phyloP scores from a whole-genome alignment of 2,113 vertebrate species.

The Ceyx margarethae region DNA sequence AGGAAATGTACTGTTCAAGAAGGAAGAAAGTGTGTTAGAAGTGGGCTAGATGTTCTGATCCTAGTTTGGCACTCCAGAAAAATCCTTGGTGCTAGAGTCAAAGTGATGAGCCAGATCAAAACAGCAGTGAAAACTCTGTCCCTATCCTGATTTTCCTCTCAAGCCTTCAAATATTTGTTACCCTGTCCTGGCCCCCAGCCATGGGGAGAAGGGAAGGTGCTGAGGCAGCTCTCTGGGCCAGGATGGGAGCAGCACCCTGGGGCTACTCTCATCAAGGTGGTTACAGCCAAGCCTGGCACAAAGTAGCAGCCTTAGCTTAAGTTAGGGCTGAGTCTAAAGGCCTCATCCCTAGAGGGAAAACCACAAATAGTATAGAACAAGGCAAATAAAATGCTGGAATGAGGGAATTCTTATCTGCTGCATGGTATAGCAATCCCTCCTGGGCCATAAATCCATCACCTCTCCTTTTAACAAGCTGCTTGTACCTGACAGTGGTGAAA shows the following conservation, averaged over 20 bases:
- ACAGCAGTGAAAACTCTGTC: not conserved
- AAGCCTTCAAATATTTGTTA: not conserved
- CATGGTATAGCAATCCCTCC: not conserved
- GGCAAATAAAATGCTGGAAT: not conserved
- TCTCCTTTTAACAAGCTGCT: not conserved
- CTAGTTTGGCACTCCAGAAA: not conserved
- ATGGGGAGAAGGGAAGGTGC: not conserved
- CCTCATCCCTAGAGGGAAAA: not conserved
- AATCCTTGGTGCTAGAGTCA: not conserved
- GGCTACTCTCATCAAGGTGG: not conserved
- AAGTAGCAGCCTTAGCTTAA: not conserved
- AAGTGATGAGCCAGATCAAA: not conserved
- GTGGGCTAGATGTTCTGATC: not conserved
- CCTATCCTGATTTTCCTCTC: not conserved
- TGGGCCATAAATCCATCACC: not conserved
- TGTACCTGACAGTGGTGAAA: not conserved
- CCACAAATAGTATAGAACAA: not conserved
- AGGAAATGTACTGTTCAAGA: not conserved
- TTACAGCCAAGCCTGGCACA: not conserved
- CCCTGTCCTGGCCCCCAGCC: not conserved
- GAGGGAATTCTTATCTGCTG: not conserved
- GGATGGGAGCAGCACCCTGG: not conserved
- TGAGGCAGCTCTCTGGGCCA: not conserved
- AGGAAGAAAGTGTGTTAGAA: not conserved
- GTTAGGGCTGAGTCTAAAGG: not conserved